Evolutionary conservation across 2,888 invertebrate species (phyloP), one percentile per base, ranked within the genome.

Genomic region (Lasioglossum zephyrum): DNA sequence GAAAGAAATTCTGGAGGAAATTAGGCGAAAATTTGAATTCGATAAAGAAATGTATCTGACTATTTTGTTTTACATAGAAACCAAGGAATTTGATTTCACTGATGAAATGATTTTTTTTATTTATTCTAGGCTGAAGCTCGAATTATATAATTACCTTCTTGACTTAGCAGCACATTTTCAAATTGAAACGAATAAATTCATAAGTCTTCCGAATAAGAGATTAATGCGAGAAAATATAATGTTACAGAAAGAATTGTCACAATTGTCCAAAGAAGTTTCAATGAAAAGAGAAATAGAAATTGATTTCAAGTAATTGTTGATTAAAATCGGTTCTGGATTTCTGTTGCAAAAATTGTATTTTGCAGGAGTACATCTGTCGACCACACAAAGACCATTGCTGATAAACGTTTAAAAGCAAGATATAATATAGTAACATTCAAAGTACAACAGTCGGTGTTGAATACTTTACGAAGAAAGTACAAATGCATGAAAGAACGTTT

Each of bases 171-270:
- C 83, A 73, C 82, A 86, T 18, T 94, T 93, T 85, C 93, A 94
- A 77, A 49, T 81, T 6, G 91, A 94, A 81, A 86, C 91, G 69
- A 86, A 88, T 22, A 72, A 82, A n/a, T 85, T 82, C 18, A 87
- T 93, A 39, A 83, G 90, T 16, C 39, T 76, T n/a, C 87, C 93
- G 4, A 88, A 92, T 73, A 91, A 91, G 49, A 90, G 92, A 88
- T 84, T 95, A 49, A 88, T 94, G 77, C 88, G 91, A 11, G 93
- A 94, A 82, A 95, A 94, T 90, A 89, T 94, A 77, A 87, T 90
- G 57, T 85, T 95, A 11, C 90, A 90, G 70, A 91, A 90, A 79
- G 92, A 94, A 88, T 82, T 92, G 18, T 78, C 69, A 26, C 73
- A 82, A 74, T 88, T 91, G 31, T 73, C 76, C 0, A 70, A 90